Base-by-base conservation (phyloP, 2,797 vertebrate genomes). In the Cryptoprocta ferox region DNA sequence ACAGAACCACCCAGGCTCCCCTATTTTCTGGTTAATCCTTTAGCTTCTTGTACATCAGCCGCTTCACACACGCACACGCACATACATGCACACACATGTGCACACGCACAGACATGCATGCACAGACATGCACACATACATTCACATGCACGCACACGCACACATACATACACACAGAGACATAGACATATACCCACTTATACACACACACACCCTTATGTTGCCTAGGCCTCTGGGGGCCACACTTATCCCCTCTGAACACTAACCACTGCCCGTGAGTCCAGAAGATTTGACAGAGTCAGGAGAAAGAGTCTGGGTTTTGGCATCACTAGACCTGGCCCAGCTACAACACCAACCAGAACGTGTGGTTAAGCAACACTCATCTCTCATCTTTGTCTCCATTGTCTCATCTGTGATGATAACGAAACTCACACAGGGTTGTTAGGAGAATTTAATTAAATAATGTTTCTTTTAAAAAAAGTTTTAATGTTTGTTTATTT, bases 311-410 rank as follows among this genome's bases (percentile, higher is more conserved):
- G 45, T 16, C 71, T 15, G 5, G 3, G 30, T 42, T 45, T 48
- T 15, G n/a, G 12, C 14, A 63, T 12, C 11, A 0, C 3, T 15
- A 80, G 37, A 6, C 35, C 28, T 2, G 3, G 30, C 15, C 59
- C 53, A 30, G 0, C 32, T 28, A 9, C 18, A 6, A 21, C 19
- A 30, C 32, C 0, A 28, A 48, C 26, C 2, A 0, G 6, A 18
- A 12, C 1, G 18, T 5, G 24, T 18, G 80, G 56, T 32, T 42
- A 3, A 35, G 65, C 48, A 79, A 50, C 50, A 16, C 0, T 13
- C 2, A 3, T 1, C 53, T 2, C 32, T 14, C 0, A 18, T 13
- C 24, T 45, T 8, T 4, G 14, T 56, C 70, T 70, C 16, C 1
- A 5, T 6, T 18, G 45, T 61, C 89, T 80, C 28, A 14, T 21